phyloP scores from a whole-genome alignment of 2,797 vertebrate species.

The Tauraco hartlaubi region DNA sequence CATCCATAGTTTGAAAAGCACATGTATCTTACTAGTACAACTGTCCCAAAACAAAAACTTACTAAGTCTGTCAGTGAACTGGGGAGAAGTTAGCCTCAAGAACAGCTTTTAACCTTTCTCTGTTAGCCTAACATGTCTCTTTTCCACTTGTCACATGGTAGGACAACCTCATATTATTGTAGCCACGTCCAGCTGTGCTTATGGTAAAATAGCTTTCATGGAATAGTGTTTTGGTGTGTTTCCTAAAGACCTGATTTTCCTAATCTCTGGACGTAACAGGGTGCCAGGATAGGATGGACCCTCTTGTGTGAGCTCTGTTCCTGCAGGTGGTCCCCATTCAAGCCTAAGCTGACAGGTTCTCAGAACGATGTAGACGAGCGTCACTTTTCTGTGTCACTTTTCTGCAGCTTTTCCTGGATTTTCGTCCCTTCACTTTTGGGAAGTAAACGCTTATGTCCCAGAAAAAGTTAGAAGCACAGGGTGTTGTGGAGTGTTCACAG shows the following conservation, averaged over 20 bases:
- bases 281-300: neutral
- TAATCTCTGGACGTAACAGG: neutral
- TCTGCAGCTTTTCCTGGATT: neutral
- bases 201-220: neutral
- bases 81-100: neutral
- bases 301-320: neutral
- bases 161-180: neutral
- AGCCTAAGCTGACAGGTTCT: neutral
- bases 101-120: neutral
- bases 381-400: neutral
- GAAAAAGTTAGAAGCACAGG: neutral
- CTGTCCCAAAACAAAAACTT: slow-evolving; percentile 4
- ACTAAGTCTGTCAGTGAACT: neutral
- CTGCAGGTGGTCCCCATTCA: neutral
- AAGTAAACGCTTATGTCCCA: neutral
- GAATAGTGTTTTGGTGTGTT: neutral
- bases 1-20: neutral
- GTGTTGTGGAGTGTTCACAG: neutral
- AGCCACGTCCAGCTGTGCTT: neutral
- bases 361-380: neutral
- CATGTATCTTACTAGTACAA: neutral
- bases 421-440: neutral
- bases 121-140: neutral
- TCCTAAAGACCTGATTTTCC: neutral
- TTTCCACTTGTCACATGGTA: neutral